Base-by-base conservation (phyloP, 2,113 vertebrate species). In the Amphiprion ocellaris region DNA sequence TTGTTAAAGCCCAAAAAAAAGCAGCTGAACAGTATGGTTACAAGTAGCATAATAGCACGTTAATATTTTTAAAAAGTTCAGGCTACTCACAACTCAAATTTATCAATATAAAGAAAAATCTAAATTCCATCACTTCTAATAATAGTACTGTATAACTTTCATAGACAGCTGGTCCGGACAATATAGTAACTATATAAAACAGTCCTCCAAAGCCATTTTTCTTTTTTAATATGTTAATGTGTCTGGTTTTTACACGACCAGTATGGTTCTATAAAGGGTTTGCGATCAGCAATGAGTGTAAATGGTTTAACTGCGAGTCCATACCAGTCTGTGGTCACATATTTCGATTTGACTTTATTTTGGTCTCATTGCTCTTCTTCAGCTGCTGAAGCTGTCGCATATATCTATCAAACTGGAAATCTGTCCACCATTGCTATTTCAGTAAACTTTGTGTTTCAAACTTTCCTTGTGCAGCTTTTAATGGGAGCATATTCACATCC, bases 391-490 rank as follows among this genome's bases (percentile, higher is more conserved):
- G 15, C n/a, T 33, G 4, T 67, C 30, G 30, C 23, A 60, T 6
- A 1, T 5, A 41, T 26, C 21, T 14, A 11, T 58, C 63, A 67
- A 59, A 33, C 53, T 39, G n/a, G 11, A 68, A 60, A 59, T 44
- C 4, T 39, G 44, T 41, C 54, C 8, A 60, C 55, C 3, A 0
- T 21, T 21, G 23, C 44, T 44, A 10, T 61, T 60, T 44, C 14
- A 28, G 15, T 5, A 19, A 56, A 21, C 21, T 41, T 41, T 70
- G 23, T 19, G 41, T 23, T 28, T 47, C 16, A 52, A 12, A 24
- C 41, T 28, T 55, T 1, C 3, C 5, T 1, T 16, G 1, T 64
- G 61, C 39, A 62, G 10, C 30, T 77, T 82, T 79, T 1, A 79
- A 47, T 30, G 5, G 1, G 4, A 24, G 2, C 23, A 52, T 39